These are phyloP conservation scores for Drymonia ruficornis DNA, from an alignment of 2,888 invertebrate species.

Conservation along the genomic window DNA sequence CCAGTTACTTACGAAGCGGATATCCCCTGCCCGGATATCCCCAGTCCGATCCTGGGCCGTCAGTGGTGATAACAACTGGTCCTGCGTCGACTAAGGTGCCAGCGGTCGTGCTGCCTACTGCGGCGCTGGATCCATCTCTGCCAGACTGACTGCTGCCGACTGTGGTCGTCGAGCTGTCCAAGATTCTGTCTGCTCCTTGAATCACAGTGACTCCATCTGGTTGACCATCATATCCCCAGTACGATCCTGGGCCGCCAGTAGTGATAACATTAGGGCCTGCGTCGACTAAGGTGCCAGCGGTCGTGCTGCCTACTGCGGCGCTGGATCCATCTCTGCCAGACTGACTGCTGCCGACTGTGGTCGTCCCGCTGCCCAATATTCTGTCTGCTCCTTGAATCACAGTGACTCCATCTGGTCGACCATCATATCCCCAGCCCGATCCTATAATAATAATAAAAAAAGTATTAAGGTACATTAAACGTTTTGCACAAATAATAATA, in stretches of 20 bases:
- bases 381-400: not conserved
- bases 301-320: not conserved
- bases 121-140: not conserved
- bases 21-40: too few species aligned
- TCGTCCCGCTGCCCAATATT: not conserved
- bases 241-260: too few species aligned
- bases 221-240: not conserved
- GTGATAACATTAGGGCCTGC: too few species aligned
- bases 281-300: not conserved
- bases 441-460: too few species aligned
- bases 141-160: not conserved
- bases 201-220: not conserved
- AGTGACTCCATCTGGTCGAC: not conserved
- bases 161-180: not conserved
- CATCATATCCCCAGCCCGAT: not conserved
- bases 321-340: not conserved
- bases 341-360: not conserved
- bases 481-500: too few species aligned
- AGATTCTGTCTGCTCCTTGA: not conserved
- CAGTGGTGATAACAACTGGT: not conserved
- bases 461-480: too few species aligned
- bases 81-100: not conserved
- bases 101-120: not conserved
- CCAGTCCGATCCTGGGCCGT: not conserved
- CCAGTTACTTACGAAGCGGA: too few species aligned